phyloP scores from a whole-genome alignment of 2,797 vertebrate species.

The Leontocebus nigricollis region DNA sequence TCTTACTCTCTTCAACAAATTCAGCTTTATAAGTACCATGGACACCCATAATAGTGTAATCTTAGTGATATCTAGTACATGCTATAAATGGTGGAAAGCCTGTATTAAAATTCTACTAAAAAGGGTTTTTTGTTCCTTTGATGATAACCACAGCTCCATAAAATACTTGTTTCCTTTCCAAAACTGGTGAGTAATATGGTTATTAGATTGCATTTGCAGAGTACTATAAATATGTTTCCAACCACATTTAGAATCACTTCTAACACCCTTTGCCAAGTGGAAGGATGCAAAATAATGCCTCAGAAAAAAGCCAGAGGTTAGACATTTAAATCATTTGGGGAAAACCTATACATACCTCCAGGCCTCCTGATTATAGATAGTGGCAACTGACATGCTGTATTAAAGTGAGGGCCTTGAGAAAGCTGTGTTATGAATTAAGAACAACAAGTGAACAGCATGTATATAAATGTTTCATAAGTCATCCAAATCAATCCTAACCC shows the following conservation, averaged over 20 bases:
- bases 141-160: neutral
- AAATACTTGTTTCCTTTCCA: slow-evolving; percentile 42
- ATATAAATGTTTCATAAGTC: slow-evolving; percentile 59
- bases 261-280: slow-evolving; percentile 7
- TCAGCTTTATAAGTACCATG: neutral
- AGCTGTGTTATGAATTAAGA: slow-evolving; percentile 69
- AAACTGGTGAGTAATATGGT: neutral
- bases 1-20: neutral
- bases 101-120: neutral
- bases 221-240: neutral
- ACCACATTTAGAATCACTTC: neutral
- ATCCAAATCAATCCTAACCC: slow-evolving; percentile 61
- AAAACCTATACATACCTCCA: slow-evolving; percentile 40
- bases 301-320: slow-evolving; percentile 69
- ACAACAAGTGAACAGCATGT: slow-evolving; percentile 56
- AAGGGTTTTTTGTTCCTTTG: neutral
- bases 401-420: slow-evolving; percentile 47
- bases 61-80: neutral
- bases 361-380: slow-evolving; percentile 53
- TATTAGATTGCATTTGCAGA: slow-evolving; percentile 44
- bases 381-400: slow-evolving; percentile 49
- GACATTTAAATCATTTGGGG: slow-evolving; percentile 61
- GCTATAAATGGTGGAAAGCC: neutral
- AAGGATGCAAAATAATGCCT: slow-evolving; percentile 66
- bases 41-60: neutral